A percentile compares a stretch with the other conserved stretches of the same genome.
These are phyloP conservation scores for Amiota minor DNA, from an alignment of 2,888 invertebrate genomes.

Conservation along the genomic window DNA sequence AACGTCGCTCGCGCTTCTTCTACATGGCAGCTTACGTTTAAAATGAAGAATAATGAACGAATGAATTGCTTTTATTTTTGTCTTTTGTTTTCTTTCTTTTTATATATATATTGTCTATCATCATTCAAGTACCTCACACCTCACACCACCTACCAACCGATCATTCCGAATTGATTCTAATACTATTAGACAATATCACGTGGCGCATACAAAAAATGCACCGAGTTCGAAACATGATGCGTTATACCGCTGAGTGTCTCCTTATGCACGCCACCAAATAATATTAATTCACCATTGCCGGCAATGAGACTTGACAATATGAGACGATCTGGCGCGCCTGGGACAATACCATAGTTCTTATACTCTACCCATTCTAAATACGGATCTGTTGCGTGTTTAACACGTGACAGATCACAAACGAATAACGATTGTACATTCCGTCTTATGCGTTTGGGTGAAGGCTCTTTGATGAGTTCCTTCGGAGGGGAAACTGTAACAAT, in stretches of 20 bases:
- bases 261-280: slow-evolving; percentile 96
- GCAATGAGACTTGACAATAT: slow-evolving; percentile 91
- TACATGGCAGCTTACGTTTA: slow-evolving; percentile 20
- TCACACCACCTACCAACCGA: too few relatives aligned
- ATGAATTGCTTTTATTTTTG: not conserved
- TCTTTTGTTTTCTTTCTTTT: not conserved
- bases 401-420: slow-evolving; percentile 87
- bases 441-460: slow-evolving; percentile 77
- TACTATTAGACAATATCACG: slow-evolving; percentile 78
- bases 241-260: slow-evolving; percentile 79
- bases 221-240: slow-evolving; percentile 83
- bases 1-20: not conserved
- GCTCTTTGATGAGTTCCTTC: slow-evolving; percentile 61
- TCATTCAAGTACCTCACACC: not conserved
- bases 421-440: slow-evolving; percentile 86
- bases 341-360: slow-evolving; percentile 78
- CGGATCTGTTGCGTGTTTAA: slow-evolving; percentile 77
- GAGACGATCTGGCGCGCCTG: slow-evolving; percentile 88
- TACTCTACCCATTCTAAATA: slow-evolving; percentile 72
- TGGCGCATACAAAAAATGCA: slow-evolving; percentile 84
- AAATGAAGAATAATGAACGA: not conserved
- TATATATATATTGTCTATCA: too few relatives aligned
- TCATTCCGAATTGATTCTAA: too few relatives aligned
- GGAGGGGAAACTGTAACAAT: not conserved
- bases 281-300: slow-evolving; percentile 92